Conservation (phyloP, 2,888 invertebrate species). For the Magallana nippona region DNA sequence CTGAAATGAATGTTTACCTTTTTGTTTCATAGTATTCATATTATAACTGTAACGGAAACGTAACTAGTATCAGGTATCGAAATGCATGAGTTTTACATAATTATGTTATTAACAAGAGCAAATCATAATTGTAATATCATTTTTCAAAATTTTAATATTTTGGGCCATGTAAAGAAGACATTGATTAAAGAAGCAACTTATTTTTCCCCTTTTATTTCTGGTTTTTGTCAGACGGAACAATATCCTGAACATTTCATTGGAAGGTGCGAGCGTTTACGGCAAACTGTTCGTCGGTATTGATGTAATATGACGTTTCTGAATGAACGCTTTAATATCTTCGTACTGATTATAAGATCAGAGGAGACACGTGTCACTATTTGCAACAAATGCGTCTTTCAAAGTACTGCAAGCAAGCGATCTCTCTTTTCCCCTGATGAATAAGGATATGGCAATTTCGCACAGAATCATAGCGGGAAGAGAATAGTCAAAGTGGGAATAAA, state of each 20-base stretch:
- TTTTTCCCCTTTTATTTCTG: not conserved
- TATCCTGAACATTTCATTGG: not conserved
- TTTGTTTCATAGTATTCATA: too few species aligned
- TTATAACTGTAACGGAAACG: too few species aligned
- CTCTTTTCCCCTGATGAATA: not conserved
- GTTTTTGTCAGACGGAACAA: not conserved
- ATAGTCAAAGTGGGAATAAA: not conserved
- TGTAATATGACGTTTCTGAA: not conserved
- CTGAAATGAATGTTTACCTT: too few species aligned
- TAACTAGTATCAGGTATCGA: too few species aligned
- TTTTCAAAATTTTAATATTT: too few species aligned
- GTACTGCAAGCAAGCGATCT: not conserved
- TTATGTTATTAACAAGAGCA: too few species aligned
- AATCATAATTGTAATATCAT: too few species aligned
- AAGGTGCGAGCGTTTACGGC: not conserved
- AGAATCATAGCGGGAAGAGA: not conserved
- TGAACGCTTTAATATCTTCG: slow-evolving; percentile 2
- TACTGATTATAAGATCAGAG: not conserved
- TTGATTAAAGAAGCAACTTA: too few species aligned
- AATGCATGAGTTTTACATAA: too few species aligned
- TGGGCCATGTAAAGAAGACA: too few species aligned
- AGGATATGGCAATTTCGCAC: not conserved
- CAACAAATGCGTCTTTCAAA: slow-evolving; percentile 10
- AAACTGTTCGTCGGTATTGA: not conserved
- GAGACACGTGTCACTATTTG: not conserved